These are phyloP conservation scores for Propsilocerus akamusi DNA, from an alignment of 1,140 invertebrate genomes.

Conservation along the genomic window DNA sequence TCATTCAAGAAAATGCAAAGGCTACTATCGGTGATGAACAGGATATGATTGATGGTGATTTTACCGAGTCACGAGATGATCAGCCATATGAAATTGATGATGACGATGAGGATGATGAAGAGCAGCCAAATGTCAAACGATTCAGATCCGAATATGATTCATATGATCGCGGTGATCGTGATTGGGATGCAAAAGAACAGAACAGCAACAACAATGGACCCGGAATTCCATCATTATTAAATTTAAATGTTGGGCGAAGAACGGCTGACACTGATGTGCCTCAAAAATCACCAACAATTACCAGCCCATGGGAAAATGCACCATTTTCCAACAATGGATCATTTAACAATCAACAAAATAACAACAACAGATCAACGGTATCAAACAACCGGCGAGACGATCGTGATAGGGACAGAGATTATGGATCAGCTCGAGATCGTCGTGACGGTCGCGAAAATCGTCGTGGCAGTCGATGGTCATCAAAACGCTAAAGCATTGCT, in stretches of 20 bases:
- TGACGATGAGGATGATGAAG: background rate
- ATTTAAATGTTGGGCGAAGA: background rate
- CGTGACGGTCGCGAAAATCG: too few species aligned
- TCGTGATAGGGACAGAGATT: background rate
- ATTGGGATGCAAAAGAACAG: background rate
- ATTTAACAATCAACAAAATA: conserved; percentile 1
- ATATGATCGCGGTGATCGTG: too few species aligned
- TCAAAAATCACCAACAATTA: background rate
- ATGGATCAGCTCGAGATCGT: too few species aligned
- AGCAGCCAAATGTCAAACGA: background rate
- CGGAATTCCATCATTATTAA: background rate
- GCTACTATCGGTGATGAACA: too few species aligned
- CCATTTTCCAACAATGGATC: background rate
- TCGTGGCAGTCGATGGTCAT: background rate
- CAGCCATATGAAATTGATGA: too few species aligned
- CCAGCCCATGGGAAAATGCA: background rate
- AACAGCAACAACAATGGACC: background rate
- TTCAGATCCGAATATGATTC: background rate
- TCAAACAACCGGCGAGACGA: background rate
- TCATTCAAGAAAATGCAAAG: background rate
- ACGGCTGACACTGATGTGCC: background rate
- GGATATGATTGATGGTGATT: too few species aligned
- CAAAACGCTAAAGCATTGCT: background rate
- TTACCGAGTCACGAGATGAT: too few species aligned
- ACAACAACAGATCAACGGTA: too few species aligned